A percentile compares a stretch with the other conserved stretches of the same genome.
These are phyloP conservation scores for Sarcophaga bullata DNA, from an alignment of 1,140 invertebrate species.

Conservation along the genomic window DNA sequence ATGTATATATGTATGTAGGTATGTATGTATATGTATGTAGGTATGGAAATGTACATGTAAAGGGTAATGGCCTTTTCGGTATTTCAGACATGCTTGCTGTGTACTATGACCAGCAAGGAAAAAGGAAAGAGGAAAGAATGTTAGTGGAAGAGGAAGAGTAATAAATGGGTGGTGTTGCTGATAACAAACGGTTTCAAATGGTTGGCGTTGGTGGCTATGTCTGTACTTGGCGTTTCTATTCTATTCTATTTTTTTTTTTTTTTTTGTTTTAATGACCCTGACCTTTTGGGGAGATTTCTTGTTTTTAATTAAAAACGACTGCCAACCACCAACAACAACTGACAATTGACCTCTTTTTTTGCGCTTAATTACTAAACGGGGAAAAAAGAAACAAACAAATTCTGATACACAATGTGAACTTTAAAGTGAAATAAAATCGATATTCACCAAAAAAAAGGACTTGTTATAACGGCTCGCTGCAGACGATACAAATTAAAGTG, in stretches of 20 bases:
- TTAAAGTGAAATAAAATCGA: slow-evolving; percentile 16
- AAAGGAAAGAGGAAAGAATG: not conserved
- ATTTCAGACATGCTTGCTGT: not conserved
- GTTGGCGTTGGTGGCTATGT: not conserved
- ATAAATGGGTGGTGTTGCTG: not conserved
- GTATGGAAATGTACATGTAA: not conserved
- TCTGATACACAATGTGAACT: not conserved
- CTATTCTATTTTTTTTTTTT: not conserved
- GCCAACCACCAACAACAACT: not conserved
- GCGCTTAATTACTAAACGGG: not conserved
- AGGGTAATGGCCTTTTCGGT: slow-evolving; percentile 3
- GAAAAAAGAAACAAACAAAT: not conserved
- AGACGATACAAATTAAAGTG: not conserved
- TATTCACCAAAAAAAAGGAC: not conserved
- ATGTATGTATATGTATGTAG: not conserved
- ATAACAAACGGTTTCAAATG: not conserved
- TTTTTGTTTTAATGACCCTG: slow-evolving; percentile 14
- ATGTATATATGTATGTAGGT: too few species aligned
- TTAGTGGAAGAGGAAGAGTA: not conserved
- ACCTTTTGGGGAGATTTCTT: slow-evolving; percentile 10
- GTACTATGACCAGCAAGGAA: too few species aligned
- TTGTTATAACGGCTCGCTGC: not conserved
- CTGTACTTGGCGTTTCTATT: not conserved
- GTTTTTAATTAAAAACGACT: slow-evolving; percentile 10
- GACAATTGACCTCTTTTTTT: slow-evolving; percentile 15